phyloP scores from a whole-genome alignment of 2,797 vertebrate genomes.

The Tamandua tetradactyla region DNA sequence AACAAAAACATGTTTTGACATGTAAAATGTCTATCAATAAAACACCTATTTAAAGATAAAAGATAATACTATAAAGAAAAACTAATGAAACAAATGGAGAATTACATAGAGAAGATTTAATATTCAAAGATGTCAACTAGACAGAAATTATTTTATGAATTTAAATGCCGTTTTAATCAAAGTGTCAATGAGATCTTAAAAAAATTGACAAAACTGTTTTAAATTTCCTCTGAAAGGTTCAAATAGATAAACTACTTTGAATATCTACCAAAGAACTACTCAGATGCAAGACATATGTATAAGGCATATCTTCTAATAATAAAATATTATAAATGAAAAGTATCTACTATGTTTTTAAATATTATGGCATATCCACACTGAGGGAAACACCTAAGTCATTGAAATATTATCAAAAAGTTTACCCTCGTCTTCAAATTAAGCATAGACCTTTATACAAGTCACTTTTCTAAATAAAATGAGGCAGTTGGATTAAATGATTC shows the following conservation, averaged over 20 bases:
- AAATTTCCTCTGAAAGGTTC: not conserved
- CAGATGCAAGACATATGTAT: not conserved
- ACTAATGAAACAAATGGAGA: not conserved
- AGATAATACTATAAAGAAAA: not conserved
- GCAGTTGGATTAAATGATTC: not conserved
- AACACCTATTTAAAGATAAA: not conserved
- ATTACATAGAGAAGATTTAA: not conserved
- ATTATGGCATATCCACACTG: not conserved
- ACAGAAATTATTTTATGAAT: not conserved
- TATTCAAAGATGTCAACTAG: not conserved
- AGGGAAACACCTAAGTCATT: not conserved
- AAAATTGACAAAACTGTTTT: constrained; percentile 4
- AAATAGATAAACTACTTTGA: not conserved
- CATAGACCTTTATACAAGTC: not conserved
- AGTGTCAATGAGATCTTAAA: not conserved
- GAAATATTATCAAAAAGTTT: not conserved
- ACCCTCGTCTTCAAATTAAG: not conserved
- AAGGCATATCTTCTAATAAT: not conserved
- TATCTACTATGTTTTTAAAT: not conserved
- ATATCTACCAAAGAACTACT: not conserved
- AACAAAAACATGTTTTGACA: not conserved
- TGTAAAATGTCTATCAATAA: not conserved
- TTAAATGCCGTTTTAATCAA: not conserved
- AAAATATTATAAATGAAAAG: constrained; percentile 34
- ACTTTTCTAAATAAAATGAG: not conserved